These are phyloP conservation scores for Eupithecia dodoneata DNA, from an alignment of 2,888 invertebrate genomes.

Conservation along the genomic window DNA sequence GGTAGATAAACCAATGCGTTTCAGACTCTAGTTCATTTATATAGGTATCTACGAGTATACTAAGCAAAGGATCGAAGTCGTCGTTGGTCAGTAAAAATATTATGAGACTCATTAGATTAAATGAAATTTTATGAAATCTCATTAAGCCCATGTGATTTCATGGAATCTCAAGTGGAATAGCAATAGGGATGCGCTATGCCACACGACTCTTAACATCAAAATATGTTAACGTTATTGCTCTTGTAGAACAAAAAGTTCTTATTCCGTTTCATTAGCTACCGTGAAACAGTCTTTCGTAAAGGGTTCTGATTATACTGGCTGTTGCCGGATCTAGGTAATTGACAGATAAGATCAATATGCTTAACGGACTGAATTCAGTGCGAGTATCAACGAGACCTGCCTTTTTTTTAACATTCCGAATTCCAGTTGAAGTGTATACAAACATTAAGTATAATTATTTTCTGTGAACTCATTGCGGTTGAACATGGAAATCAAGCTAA, in stretches of 20 bases:
- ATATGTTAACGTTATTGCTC: neutral
- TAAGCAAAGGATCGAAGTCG: neutral
- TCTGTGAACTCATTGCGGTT: neutral
- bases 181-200: neutral
- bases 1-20: neutral
- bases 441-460: neutral
- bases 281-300: neutral
- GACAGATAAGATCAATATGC: constrained; percentile 60
- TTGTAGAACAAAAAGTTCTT: neutral
- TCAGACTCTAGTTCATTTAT: neutral
- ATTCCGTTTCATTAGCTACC: neutral
- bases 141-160: no score
- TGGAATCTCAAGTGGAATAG: neutral
- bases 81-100: neutral
- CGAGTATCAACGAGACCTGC: neutral
- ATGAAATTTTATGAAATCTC: no score
- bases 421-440: no score
- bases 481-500: neutral
- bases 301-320: constrained; percentile 15
- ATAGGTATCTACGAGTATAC: neutral
- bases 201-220: neutral
- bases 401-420: no score
- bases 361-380: constrained; percentile 44
- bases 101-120: neutral
- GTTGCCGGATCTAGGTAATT: constrained; percentile 57